Evolutionary conservation across 2,797 vertebrate genomes (phyloP), one percentile per base, ranked within the genome.

Genomic region (Hippoglossus hippoglossus): DNA sequence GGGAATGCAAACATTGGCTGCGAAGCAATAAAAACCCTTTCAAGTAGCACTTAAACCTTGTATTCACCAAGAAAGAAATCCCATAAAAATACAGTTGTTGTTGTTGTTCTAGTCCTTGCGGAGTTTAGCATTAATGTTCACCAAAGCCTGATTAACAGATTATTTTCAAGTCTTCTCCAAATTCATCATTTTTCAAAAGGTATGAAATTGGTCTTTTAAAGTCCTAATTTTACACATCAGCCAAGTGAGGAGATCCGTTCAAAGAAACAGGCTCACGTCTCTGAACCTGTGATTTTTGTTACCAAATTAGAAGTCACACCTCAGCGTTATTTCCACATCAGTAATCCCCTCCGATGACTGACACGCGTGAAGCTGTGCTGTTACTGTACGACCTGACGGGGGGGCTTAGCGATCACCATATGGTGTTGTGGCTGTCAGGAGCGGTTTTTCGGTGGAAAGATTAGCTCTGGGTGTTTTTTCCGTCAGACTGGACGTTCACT

Each of bases 341-440:
- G 6, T 84, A 72, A 71, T 80, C 77, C 75, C 12, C 0, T 5
- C 36, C 36, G 12, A 39, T 39, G 36, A 15, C 36, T 16, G 6
- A 47, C 46, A 19, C 3, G 47, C 73, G 49, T 67, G 15, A 46
- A 61, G 80, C 52, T 46, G 7, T 6, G 55, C 68, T 36, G 46
- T 78, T 63, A 12, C 19, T 56, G 26, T 31, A n/a, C 55, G 75
- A 82, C 82, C 83, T 55, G 73, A 41, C 13, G 44, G 63, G 44
- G 63, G 52, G 63, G 87, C 75, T 90, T 82, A 86, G 73, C 11
- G 9, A 34, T 55, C 49, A 6, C 83, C 88, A 89, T 84, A 87
- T 91, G 89, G 72, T 81, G 86, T 60, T 83, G 81, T 84, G 78
- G 13, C 59, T 67, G 63, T 71, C 68, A 22, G 68, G 71, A 52